These are phyloP conservation scores for Carapus acus DNA, from an alignment of 2,797 vertebrate species.

Conservation along the genomic window DNA sequence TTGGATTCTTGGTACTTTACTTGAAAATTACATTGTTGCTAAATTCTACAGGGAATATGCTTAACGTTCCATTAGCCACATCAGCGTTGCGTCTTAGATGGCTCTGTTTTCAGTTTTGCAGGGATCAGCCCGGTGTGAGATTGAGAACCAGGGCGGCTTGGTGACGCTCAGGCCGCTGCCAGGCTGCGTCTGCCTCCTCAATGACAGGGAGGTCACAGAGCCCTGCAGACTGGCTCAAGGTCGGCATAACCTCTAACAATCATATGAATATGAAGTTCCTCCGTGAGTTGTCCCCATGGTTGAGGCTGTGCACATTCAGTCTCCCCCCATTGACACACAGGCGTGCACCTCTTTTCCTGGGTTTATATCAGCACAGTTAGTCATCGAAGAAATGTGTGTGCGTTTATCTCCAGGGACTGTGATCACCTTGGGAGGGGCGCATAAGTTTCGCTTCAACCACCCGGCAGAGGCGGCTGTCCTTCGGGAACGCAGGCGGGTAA, in stretches of 20 bases:
- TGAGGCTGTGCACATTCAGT: no score
- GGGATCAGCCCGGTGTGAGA: constrained; percentile 80
- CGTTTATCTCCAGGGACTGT: constrained; percentile 75
- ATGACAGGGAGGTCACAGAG: constrained; percentile 78
- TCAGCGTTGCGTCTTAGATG: constrained; percentile 16
- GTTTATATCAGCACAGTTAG: constrained; percentile 24
- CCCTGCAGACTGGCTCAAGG: constrained; percentile 90
- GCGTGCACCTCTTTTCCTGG: constrained; percentile 10
- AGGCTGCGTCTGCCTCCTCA: constrained; percentile 80
- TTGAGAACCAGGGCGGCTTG: constrained; percentile 81
- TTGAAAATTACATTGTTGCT: constrained; percentile 14
- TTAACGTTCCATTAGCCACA: constrained; percentile 9
- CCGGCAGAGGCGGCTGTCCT: constrained; percentile 90
- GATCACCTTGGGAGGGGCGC: constrained; percentile 83
- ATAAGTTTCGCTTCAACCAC: constrained; percentile 95
- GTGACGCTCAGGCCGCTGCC: constrained; percentile 79
- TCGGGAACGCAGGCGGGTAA: constrained; percentile 84
- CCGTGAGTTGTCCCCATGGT: no score
- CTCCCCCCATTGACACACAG: neutral
- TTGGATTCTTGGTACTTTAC: neutral
- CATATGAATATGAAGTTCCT: no score
- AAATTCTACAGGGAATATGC: constrained; percentile 20
- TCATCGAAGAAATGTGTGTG: constrained; percentile 31
- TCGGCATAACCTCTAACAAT: constrained; percentile 40
- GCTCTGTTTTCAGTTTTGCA: constrained; percentile 75